Evolutionary conservation across 2,113 vertebrate species (phyloP).

Genomic region (Calcarius ornatus): DNA sequence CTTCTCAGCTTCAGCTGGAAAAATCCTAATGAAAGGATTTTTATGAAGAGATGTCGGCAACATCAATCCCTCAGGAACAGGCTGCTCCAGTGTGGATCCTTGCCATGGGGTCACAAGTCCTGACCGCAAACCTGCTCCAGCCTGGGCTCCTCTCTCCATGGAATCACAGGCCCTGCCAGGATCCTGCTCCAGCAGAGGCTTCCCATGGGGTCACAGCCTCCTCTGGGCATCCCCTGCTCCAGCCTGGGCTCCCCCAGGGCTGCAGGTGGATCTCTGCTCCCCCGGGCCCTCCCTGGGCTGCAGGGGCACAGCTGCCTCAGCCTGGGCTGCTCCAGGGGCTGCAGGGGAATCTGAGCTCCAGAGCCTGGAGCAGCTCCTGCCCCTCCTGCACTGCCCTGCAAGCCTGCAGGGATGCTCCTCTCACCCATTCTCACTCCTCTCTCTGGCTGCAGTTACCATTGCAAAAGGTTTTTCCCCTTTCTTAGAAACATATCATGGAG

Average conservation of each 20-base stretch:
- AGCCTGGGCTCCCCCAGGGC: neutral
- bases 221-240: neutral
- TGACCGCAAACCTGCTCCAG: neutral
- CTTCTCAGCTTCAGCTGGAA: too few species aligned
- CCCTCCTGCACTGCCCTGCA: neutral
- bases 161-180: neutral
- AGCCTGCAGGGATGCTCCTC: neutral
- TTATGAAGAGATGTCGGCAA: too few species aligned
- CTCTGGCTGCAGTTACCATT: neutral
- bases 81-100: neutral
- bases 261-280: neutral
- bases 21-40: too few species aligned
- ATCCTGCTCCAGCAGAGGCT: accelerated
- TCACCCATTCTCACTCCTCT: accelerated
- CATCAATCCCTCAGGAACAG: neutral
- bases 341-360: neutral
- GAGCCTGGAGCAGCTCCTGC: neutral
- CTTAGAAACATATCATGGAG: neutral
- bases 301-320: neutral
- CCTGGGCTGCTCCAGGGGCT: neutral
- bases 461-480: accelerated
- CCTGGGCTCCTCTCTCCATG: neutral
- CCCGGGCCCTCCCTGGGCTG: neutral
- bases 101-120: accelerated
- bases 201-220: neutral